Conservation (phyloP, 2,113 vertebrate species). For the Corydoras maculifer region DNA sequence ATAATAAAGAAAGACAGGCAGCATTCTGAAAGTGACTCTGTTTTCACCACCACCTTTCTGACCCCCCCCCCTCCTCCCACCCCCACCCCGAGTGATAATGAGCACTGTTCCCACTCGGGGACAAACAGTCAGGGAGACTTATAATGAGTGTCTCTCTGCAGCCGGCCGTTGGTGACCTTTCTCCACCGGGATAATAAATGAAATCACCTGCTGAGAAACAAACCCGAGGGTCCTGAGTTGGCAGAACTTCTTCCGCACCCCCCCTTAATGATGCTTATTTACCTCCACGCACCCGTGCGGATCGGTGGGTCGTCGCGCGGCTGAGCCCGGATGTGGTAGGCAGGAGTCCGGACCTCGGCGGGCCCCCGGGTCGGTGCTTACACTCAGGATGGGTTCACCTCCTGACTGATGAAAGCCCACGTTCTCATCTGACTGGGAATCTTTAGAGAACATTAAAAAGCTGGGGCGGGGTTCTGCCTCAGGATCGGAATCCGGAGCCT, state of each 20-base stretch:
- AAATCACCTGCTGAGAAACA: neutral
- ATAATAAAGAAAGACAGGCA: neutral
- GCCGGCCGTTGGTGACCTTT: neutral
- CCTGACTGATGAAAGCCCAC: neutral
- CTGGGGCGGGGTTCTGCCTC: neutral
- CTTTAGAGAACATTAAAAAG: neutral
- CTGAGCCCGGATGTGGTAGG: conserved; percentile 15
- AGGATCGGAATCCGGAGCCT: neutral
- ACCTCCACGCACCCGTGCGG: neutral
- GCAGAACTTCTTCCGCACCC: neutral
- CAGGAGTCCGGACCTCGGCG: conserved; percentile 13
- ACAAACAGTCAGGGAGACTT: neutral
- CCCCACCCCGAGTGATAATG: conserved; percentile 31
- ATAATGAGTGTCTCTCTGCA: neutral
- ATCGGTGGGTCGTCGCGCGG: neutral
- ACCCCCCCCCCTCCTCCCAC: neutral
- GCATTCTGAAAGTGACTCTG: neutral
- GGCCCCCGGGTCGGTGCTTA: neutral
- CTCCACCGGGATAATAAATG: neutral
- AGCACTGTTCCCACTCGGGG: conserved; percentile 8
- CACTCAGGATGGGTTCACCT: no score
- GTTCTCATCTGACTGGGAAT: neutral
- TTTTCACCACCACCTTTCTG: neutral
- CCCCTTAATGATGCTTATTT: neutral
- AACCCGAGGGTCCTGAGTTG: neutral